Conservation (phyloP, 2,888 invertebrate genomes). For the Lasioglossum marginatum region DNA sequence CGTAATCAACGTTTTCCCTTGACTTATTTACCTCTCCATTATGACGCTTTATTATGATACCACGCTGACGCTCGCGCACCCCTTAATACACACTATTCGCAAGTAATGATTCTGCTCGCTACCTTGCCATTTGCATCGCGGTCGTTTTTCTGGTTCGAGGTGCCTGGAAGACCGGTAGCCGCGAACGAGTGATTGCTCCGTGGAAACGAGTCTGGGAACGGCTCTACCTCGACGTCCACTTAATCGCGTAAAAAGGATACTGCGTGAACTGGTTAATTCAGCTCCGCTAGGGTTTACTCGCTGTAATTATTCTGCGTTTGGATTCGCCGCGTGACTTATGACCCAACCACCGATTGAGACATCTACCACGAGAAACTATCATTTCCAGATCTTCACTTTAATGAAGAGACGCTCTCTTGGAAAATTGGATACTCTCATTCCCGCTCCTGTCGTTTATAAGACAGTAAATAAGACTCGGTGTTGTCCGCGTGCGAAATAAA, state of each 20-base stretch:
- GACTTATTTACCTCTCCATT: slow-evolving; percentile 22
- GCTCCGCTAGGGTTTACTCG: too few species aligned
- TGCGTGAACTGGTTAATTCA: slow-evolving; percentile 15
- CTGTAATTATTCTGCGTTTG: slow-evolving; percentile 18
- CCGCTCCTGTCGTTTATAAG: neutral
- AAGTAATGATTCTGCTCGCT: slow-evolving; percentile 28
- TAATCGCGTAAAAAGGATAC: slow-evolving; percentile 16
- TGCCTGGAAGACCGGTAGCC: slow-evolving; percentile 8
- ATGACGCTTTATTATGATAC: slow-evolving; percentile 24
- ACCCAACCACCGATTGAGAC: neutral
- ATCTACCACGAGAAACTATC: neutral
- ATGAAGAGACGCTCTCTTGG: neutral
- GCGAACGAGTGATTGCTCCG: slow-evolving; percentile 33
- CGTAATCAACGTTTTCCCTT: neutral
- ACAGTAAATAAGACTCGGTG: neutral
- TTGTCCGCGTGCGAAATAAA: neutral
- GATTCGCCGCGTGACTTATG: neutral
- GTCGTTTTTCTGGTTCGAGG: slow-evolving; percentile 4
- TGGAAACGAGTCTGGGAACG: slow-evolving; percentile 12
- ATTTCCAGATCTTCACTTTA: neutral
- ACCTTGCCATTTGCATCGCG: slow-evolving; percentile 22
- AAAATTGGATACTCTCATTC: neutral
- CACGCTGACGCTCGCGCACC: neutral
- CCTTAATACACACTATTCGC: neutral
- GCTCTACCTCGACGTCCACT: neutral